These are phyloP conservation scores for Xenopus laevis DNA, from an alignment of 2,113 vertebrate genomes.

Conservation along the genomic window DNA sequence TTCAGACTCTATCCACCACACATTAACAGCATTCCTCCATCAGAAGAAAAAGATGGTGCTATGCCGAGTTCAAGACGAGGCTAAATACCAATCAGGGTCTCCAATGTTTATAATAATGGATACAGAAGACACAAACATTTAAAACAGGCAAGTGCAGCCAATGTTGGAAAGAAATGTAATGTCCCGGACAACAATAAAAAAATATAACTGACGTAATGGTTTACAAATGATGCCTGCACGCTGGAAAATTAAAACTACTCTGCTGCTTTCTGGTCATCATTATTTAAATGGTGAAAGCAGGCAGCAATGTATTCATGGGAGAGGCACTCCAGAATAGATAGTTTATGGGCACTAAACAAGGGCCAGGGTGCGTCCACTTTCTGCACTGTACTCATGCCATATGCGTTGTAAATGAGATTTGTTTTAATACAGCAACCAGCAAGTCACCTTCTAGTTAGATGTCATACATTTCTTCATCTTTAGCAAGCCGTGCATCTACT, in stretches of 20 bases:
- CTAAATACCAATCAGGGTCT: slow-evolving; percentile 41
- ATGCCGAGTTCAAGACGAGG: slow-evolving; percentile 29
- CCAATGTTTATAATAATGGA: slow-evolving; percentile 32
- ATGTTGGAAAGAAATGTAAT: neutral
- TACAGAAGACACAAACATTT: slow-evolving; percentile 14
- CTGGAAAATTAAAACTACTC: too few species aligned
- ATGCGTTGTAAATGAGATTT: too few species aligned
- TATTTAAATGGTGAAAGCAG: neutral
- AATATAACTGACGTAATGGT: neutral
- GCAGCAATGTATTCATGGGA: too few species aligned
- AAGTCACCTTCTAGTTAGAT: too few species aligned
- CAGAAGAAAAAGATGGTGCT: slow-evolving; percentile 20
- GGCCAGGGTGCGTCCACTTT: too few species aligned
- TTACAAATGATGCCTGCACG: neutral
- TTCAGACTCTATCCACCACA: slow-evolving; percentile 10
- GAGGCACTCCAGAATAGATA: too few species aligned
- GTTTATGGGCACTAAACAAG: too few species aligned
- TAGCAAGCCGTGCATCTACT: too few species aligned
- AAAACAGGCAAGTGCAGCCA: slow-evolving; percentile 2
- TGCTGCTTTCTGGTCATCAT: too few species aligned
- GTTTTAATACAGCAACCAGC: too few species aligned
- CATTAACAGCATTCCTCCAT: slow-evolving; percentile 20
- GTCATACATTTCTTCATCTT: too few species aligned
- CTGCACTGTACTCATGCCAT: too few species aligned
- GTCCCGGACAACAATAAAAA: neutral